Evolutionary conservation across 2,797 vertebrate species (phyloP), one percentile per base, ranked within the genome.

Genomic region (Tenualosa ilisha): DNA sequence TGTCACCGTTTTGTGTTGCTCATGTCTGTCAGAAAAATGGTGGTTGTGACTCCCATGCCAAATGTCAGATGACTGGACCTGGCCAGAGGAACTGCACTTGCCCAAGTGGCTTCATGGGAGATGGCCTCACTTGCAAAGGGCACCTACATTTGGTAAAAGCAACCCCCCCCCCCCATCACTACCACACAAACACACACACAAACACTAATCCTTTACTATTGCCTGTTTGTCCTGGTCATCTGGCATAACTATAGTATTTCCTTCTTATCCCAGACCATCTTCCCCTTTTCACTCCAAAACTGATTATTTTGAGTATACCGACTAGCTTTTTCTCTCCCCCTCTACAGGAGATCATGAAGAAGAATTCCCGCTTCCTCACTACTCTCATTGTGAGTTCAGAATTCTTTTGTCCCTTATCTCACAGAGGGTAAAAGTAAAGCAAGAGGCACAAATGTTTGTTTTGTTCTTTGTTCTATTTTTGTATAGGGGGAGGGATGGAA

Each of bases 101-200:
- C 87, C 87, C 53, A 49, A 0, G 0, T 0, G 86, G 88, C 87
- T 97, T 92, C 59, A 1, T 95, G 0, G 98, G 98, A 1, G 96
- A 99, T 17, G 98, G 98, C 11, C 24, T 97, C 53, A 90, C 7
- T 20, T 99, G 98, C 85, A 95, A 92, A 85, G 95, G 96, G 82
- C 96, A 89, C 1, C 92, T 99, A 54, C 91, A 90, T 0, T 91
- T 90, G 96, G 98, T 99, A 91, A 92, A 90, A 65, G 4, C 31
- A 3, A 31, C 31, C 31, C 31, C 31, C 31, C 31, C 31, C 31
- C 31, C 0, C 31, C 31, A 31, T 1, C 31, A 31, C 31, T 1
- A 31, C 31, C 31, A 31, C 31, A 31, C 31, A 31, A 31, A 31
- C 31, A 31, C 31, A 31, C 31, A 31, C 31, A 31, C 31, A 31